Evolutionary conservation across 2,113 vertebrate species (phyloP).

Genomic region (Gopherus evgoodei): DNA sequence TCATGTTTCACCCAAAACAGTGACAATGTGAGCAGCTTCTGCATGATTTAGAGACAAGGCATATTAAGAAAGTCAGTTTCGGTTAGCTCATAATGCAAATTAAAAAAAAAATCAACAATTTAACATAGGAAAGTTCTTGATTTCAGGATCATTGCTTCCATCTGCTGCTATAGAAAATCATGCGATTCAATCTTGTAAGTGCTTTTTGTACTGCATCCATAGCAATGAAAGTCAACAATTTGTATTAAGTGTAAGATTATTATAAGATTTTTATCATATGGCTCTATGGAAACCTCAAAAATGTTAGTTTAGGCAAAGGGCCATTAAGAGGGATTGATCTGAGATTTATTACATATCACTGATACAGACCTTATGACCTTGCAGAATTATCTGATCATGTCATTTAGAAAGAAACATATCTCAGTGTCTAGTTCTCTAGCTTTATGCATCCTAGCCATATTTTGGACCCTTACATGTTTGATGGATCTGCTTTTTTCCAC

Average conservation of each 20-base stretch:
- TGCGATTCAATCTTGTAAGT: background rate
- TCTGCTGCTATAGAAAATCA: background rate
- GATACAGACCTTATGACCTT: background rate
- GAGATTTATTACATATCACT: background rate
- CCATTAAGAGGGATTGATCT: background rate
- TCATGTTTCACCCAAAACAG: background rate
- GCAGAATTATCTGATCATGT: background rate
- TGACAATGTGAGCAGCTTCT: background rate
- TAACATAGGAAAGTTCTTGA: background rate
- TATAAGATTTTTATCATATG: background rate
- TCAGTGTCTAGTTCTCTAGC: background rate
- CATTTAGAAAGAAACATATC: background rate
- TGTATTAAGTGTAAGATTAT: background rate
- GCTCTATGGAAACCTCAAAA: constrained; percentile 8
- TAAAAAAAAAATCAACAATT: background rate
- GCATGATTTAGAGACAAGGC: background rate
- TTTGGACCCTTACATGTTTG: constrained; percentile 12
- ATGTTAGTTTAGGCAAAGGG: background rate
- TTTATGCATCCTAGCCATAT: background rate
- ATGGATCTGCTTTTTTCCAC: background rate
- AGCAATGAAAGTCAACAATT: background rate
- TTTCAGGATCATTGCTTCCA: background rate
- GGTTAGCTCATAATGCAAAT: background rate
- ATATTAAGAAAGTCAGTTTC: background rate
- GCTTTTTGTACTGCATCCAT: background rate